Evolutionary conservation across 2,888 invertebrate species (phyloP).

Genomic region (Stenotaenia linearis): DNA sequence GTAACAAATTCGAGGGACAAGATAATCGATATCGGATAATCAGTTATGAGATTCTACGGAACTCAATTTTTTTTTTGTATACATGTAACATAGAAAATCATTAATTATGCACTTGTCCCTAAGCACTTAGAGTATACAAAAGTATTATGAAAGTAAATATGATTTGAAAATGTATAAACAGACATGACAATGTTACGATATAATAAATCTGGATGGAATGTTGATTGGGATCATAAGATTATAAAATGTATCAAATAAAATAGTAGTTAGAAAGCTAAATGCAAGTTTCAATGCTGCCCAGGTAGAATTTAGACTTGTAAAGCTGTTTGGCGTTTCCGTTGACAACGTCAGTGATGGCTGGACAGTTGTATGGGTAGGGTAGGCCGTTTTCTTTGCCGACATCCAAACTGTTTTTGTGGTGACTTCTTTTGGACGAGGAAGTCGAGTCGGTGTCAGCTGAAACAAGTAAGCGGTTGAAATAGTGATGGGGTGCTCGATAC

Average conservation of each 20-base stretch:
- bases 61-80: no score
- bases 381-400: background rate
- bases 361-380: background rate
- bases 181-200: background rate
- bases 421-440: background rate
- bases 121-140: no score
- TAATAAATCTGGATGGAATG: background rate
- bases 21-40: no score
- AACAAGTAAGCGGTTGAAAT: no score
- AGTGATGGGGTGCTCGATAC: no score
- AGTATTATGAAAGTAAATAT: background rate
- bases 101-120: no score
- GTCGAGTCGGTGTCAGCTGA: background rate
- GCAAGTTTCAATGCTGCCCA: background rate
- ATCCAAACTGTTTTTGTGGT: background rate
- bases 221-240: background rate
- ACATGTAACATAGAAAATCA: no score
- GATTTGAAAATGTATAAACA: background rate
- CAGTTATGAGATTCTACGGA: no score
- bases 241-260: no score
- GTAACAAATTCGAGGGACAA: no score
- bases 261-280: no score
- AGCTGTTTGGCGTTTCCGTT: background rate
- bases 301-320: background rate
- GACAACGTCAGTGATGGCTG: background rate